Base-by-base conservation (phyloP, 2,888 invertebrate species). In the Andrena fulva region DNA sequence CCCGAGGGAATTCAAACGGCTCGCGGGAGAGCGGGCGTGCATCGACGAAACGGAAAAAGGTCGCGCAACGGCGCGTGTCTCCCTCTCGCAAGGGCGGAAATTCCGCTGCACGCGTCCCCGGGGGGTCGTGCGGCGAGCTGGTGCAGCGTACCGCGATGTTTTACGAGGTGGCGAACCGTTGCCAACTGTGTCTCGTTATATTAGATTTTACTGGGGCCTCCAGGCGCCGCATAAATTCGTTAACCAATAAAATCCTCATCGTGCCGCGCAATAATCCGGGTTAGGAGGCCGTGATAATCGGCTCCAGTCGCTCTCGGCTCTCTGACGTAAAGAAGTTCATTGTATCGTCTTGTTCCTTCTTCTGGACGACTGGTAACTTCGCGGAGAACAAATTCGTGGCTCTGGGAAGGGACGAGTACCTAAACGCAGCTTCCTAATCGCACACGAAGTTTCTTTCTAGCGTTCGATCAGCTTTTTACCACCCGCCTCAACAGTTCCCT, bases 141-240 rank as follows among this genome's bases (percentile, higher is more conserved):
- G 80, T 80, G 84, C 80, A 85, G 80, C 20, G 10, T 76, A 84
- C 75, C 86, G 75, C 87, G 89, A 91, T 92, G 90, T 92, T 93
- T 93, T 93, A 92, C 90, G 92, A 92, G 91, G 91, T 92, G 92
- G 91, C 90, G 89, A 91, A 80, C 83, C 90, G 87, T 89, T 92
- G 92, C 92, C 92, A 92, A 93, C 92, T 92, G 91, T 91, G 92
- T 91, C 91, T 92, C 92, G 92, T 93, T 92, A 92, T 91, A 92
- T 92, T 92, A 91, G 91, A 92, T 92, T 92, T 92, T 91, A 92
- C 91, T 89, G 89, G 88, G 74, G 82, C 89, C 90, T 90, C 86
- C 86, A 88, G 91, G 91, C 92, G 91, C 91, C 91, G 91, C 91
- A 92, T 92, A 92, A 93, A 93, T 93, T 92, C 91, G 92, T 93